phyloP scores from a whole-genome alignment of 2,888 invertebrate genomes.

The Plemyria rubiginata region DNA sequence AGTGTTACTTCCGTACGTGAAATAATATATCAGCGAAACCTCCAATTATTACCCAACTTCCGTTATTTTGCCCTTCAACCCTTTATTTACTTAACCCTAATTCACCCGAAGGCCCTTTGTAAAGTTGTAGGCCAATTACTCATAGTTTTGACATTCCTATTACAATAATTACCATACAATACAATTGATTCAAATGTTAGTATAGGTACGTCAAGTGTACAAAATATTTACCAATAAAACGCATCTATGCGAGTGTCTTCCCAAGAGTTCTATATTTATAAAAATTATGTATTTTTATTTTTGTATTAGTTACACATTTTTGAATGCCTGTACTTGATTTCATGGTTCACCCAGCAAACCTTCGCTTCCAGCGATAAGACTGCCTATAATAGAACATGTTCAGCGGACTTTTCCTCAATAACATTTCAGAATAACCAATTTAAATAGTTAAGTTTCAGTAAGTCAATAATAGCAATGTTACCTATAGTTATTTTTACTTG shows the following conservation, averaged over 20 bases:
- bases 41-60: slow-evolving; percentile 7
- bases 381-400: too few species aligned
- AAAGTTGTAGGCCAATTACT: slow-evolving; percentile 21
- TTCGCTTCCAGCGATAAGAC: too few species aligned
- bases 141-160: slow-evolving; percentile 18
- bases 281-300: not conserved
- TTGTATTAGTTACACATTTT: too few species aligned
- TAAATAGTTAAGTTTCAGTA: too few species aligned
- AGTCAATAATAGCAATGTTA: too few species aligned
- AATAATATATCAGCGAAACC: slow-evolving; percentile 12
- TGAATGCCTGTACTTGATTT: too few species aligned
- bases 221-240: slow-evolving; percentile 15
- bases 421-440: too few species aligned
- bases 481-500: too few species aligned
- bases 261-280: slow-evolving; percentile 8
- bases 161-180: slow-evolving; percentile 35
- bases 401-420: too few species aligned
- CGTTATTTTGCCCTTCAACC: slow-evolving; percentile 18
- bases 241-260: slow-evolving; percentile 7
- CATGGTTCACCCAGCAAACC: too few species aligned
- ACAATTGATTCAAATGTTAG: slow-evolving; percentile 34
- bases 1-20: slow-evolving; percentile 9
- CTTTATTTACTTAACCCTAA: slow-evolving; percentile 9
- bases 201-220: slow-evolving; percentile 5
- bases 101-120: slow-evolving; percentile 5